Evolutionary conservation across 2,797 vertebrate genomes (phyloP), one percentile per base, ranked within the genome.

Genomic region (Eulemur coronatus): DNA sequence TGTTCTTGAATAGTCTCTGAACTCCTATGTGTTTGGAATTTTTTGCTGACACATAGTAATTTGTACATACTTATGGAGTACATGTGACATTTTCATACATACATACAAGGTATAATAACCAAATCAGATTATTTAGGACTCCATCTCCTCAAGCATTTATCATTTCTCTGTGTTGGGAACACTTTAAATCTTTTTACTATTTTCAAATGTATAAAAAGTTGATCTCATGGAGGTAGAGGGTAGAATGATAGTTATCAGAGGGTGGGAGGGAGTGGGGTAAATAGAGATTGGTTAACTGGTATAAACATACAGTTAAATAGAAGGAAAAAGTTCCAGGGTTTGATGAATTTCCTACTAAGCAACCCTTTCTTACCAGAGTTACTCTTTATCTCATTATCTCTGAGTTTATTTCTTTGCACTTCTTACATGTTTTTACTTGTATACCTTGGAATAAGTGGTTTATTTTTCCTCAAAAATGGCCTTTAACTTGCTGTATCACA

Each of bases 341-440:
- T 24, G 35, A 17, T 65, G n/a, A 65, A 1, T 1, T 41, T 52
- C 24, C 75, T 65, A 48, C 22, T 72, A 81, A 43, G 52, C 6
- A 55, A 50, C 65, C 12, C 20, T 9, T 15, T 84, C 35, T 76
- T 12, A 50, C 1, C 6, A 35, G 50, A 90, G 35, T 63, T 38
- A 43, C 30, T 50, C 11, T 79, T 84, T n/a, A 41, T 63, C 22
- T 84, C 18, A 20, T 78, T 65, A 63, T 84, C 38, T 94, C 26
- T 70, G 50, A 93, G 70, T 89, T 92, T 86, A 14, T 41, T 69
- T 84, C 28, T 72, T 50, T 61, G n/a, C 8, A 72, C 7, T 38
- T 67, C 10, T 48, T 57, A 41, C 0, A 50, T 26, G 7, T 90
- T 33, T 79, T 80, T 67, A 38, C 46, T 78, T 73, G 50, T 76